phyloP scores from a whole-genome alignment of 1,140 invertebrate species.

The Sitophilus oryzae region DNA sequence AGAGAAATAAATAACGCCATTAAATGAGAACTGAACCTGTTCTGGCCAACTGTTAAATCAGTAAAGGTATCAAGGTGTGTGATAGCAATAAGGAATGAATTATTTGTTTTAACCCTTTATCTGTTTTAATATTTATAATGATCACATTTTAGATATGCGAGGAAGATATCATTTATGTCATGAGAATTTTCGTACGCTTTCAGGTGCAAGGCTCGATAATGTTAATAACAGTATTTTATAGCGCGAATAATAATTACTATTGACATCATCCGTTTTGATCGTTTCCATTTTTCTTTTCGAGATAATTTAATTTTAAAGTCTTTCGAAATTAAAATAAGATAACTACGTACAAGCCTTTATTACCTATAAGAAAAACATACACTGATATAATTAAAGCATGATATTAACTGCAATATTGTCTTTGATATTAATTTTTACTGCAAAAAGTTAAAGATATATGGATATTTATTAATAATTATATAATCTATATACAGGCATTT shows the following conservation, averaged over 20 bases:
- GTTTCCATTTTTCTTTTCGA: no score
- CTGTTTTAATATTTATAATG: neutral
- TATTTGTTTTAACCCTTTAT: slow-evolving; percentile 1
- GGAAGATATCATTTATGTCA: neutral
- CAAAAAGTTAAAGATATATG: no score
- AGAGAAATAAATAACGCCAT: neutral
- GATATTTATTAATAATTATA: no score
- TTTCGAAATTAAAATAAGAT: no score
- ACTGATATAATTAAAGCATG: no score
- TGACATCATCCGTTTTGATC: neutral
- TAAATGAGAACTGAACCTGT: neutral
- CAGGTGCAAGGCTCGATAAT: neutral
- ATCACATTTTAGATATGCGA: slow-evolving; percentile 4
- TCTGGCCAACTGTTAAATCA: neutral
- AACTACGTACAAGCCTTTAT: no score
- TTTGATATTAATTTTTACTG: no score
- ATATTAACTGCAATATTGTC: no score
- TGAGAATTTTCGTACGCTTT: neutral
- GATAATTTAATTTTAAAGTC: no score
- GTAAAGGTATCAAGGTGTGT: neutral
- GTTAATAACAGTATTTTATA: neutral
- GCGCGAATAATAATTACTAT: neutral
- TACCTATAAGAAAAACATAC: no score
- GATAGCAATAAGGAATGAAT: neutral
- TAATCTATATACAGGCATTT: no score